Conservation (phyloP, 2,113 vertebrate genomes). For the Pipa parva region DNA sequence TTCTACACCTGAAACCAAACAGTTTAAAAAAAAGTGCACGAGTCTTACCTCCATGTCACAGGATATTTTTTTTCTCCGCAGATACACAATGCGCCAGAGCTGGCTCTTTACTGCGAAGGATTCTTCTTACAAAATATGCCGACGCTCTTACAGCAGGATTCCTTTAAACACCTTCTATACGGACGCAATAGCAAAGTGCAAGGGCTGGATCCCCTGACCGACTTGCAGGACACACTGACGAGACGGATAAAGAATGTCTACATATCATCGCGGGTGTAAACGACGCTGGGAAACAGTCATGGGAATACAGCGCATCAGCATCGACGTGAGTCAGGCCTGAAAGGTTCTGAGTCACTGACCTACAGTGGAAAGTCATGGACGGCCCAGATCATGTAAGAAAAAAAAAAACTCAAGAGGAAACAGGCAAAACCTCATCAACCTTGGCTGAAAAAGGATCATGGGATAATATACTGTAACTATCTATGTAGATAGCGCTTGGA, state of each 20-base stretch:
- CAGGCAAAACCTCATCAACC: background rate
- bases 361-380: background rate
- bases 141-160: constrained; percentile 77
- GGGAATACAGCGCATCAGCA: too few species aligned
- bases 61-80: constrained; percentile 46
- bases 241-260: constrained; percentile 78
- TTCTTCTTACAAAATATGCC: constrained; percentile 94
- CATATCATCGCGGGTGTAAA: constrained; percentile 82
- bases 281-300: background rate
- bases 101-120: constrained; percentile 83
- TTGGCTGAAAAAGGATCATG: background rate
- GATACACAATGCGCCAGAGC: constrained; percentile 77
- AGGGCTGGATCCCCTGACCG: constrained; percentile 75
- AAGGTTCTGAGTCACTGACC: background rate
- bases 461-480: constrained; percentile 2
- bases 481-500: constrained; percentile 24
- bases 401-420: background rate
- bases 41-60: background rate
- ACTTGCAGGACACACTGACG: constrained; percentile 78
- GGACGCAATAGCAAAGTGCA: constrained; percentile 72
- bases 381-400: background rate
- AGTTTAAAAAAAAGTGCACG: too few species aligned
- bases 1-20: too few species aligned
- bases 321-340: too few species aligned
- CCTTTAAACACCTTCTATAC: constrained; percentile 78